phyloP scores from a whole-genome alignment of 2,797 vertebrate genomes.

The Crenuchus spilurus region DNA sequence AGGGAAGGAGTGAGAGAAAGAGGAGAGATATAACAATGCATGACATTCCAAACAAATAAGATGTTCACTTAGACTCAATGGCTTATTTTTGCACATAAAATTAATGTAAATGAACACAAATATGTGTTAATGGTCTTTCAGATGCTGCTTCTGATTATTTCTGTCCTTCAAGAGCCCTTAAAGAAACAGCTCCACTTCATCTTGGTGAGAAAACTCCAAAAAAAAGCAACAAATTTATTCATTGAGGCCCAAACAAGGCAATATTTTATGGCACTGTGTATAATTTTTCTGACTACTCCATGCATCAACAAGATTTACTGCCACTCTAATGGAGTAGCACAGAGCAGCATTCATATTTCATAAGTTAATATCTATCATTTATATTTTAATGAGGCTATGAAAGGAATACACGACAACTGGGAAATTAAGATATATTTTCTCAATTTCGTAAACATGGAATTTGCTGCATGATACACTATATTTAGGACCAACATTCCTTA shows the following conservation, averaged over 20 bases:
- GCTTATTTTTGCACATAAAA: conserved; percentile 22
- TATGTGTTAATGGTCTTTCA: background rate
- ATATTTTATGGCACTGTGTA: conserved; percentile 38
- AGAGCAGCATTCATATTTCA: conserved; percentile 52
- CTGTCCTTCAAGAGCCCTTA: conserved; percentile 17
- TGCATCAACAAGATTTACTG: conserved; percentile 50
- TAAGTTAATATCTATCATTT: conserved; percentile 44
- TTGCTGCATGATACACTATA: background rate
- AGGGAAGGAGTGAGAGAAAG: conserved; percentile 5
- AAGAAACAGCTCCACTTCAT: conserved; percentile 30
- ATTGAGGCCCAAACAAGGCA: conserved; percentile 36
- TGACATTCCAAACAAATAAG: background rate
- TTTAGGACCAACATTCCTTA: background rate
- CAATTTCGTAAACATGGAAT: background rate
- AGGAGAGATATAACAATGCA: background rate
- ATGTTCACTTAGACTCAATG: background rate
- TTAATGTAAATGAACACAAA: background rate
- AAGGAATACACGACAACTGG: conserved; percentile 27
- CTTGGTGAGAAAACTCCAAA: conserved; percentile 34
- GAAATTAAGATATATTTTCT: conserved; percentile 26
- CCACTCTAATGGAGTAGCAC: conserved; percentile 40
- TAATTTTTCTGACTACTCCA: conserved; percentile 37
- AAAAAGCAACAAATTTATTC: conserved; percentile 22
- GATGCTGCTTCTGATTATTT: conserved; percentile 35
- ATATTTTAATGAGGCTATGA: conserved; percentile 48